Base-by-base conservation (phyloP, 2,888 invertebrate genomes). In the Latrodectus hesperus region DNA sequence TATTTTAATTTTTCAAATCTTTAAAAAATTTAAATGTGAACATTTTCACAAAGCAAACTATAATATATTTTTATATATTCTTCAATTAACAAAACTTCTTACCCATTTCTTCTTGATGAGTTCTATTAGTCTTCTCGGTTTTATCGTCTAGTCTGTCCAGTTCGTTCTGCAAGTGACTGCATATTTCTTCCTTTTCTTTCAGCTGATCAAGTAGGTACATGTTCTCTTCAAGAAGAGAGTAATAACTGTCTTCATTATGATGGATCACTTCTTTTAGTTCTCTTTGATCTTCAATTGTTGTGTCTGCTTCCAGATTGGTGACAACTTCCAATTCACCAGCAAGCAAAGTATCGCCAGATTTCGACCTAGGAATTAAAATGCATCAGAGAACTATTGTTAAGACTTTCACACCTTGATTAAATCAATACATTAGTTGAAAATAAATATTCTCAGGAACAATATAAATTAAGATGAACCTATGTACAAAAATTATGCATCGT, bases 181-280 rank as follows among this genome's bases (percentile, higher is more conserved):
- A 92, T 60, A 92, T 91, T 74, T 92, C 92, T 91, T 93, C 93
- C 89, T 93, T 93, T 74, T 92, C 92, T 80, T 92, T 91, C 72
- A 94, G 90, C 84, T 92, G 91, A 82, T 92, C 92, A 67, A 94
- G 89, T 6, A 93, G 91, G 52, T 91, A 91, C 73, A 93, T 92
- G 89, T 93, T 93, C 89, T 93, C 93, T 90, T 94, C 93, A 64
- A 94, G 92, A 49, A 94, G 91, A n/a, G 88, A 88, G 82, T 93
- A 92, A 89, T 93, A 93, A 90, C 92, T 93, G n/a, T 92, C 92
- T 90, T 93, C 93, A 4, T 52, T 73, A 51, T 88, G 81, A 16
- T 71, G 88, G 16, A 74, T 79, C 1, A 52, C 67, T 49, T 88
- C 79, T 65, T 70, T 22, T 3, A 65, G 68, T 38, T 79, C 72